Base-by-base conservation (phyloP, 2,888 invertebrate species). In the Lithophane semibrunnea region DNA sequence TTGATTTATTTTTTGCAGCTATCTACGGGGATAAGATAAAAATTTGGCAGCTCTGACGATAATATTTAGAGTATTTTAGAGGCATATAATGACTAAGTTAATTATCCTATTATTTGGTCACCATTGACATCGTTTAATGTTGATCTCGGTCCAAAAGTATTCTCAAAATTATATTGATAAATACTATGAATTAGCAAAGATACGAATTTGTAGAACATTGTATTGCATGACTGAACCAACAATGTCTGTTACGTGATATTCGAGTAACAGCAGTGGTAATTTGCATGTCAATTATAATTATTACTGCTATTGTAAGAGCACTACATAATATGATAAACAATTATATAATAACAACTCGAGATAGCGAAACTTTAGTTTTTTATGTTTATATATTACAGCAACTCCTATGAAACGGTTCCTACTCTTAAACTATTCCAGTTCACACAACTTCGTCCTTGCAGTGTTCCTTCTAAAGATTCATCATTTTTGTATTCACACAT, bases 111-210 rank as follows among this genome's bases (percentile, higher is more conserved):
- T 68, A 77, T 75, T 72, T 73, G 8, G 70, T 81, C 56, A 77
- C 37, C 73, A 63, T 69, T 83, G 66, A 61, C 61, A 77, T 75
- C n/a, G 54, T 75, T 80, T 74, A 65, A 66, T 81, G 65, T 68
- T 88, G 83, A 86, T 88, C 80, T 88, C 85, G 86, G 86, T 84
- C 86, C 78, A 89, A 86, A 80, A 73, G 72, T 80, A 74, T 87
- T 77, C 60, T 79, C 70, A 73, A 80, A 68, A 77, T 79, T 73
- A 68, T 81, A 85, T 68, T 24, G 61, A 65, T 65, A 64, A 66
- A 68, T 56, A 29, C 54, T 61, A 70, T 58, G 49, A 56, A 60
- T 74, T 79, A 37, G 16, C 18, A 58, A 65, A 69, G 84, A 81
- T 68, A 66, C 79, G 74, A 83, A 78, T 86, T 86, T 75, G 65